Base-by-base conservation (phyloP, 1,140 invertebrate genomes). In the Meteorus sp. region DNA sequence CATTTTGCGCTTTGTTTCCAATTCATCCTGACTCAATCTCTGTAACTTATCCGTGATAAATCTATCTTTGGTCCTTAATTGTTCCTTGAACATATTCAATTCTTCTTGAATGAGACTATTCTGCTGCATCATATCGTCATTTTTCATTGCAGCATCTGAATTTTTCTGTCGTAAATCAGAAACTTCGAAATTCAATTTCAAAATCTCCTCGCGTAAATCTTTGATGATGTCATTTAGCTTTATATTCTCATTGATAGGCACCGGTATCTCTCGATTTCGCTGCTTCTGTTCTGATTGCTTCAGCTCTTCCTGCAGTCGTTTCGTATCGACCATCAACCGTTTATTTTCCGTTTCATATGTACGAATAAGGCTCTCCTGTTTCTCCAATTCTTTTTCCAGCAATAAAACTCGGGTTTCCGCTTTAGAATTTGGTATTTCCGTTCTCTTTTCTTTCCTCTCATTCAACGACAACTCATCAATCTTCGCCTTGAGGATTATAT, bases 71-170 rank as follows among this genome's bases (percentile, higher is more conserved):
- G 72, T 70, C 50, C 53, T 73, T 13, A 80, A 33, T 27, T 80
- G 77, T 7, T 80, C 75, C 39, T 77, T 79, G 20, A 79, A 78
- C 73, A 79, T 78, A 9, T 69, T 68, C n/a, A 80, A 43, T 51
- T 80, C 78, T 6, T 80, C 78, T n/a, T 68, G 65, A 7, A 79
- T 19, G 7, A 79, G 35, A 50, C 64, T 66, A 41, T 73, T 77
- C 29, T 79, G 78, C 31, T 80, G 73, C 0, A 9, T 54, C 17
- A 75, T 29, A 56, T 80, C 78, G 6, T 80, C 78, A 9, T 70
- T 71, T 23, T 75, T 80, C 25, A 75, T 6, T 0, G 58, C 19
- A 4, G 56, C 66, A 25, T 80, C 76, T 1, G 57, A 60, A 39
- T 76, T 79, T 44, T 75, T 78, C 11, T 73, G 65, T 9, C 63